A percentile compares a stretch with the other conserved stretches of the same genome.
phyloP scores from a whole-genome alignment of 2,888 invertebrate genomes.

The Disparrhopalites patrizii region DNA sequence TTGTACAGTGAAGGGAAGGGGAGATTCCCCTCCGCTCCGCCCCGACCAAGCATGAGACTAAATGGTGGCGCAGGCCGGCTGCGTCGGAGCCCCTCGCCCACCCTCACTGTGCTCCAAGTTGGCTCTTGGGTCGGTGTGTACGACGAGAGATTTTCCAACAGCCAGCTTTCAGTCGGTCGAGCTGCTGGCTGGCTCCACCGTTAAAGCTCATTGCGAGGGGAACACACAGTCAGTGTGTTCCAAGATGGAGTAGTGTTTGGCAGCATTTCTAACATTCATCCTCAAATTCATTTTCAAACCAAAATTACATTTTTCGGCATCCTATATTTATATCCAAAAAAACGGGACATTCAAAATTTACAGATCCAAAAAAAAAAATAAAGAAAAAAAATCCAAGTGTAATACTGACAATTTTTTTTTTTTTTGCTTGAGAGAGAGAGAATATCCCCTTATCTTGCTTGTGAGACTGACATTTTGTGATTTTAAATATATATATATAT shows the following conservation, averaged over 20 bases:
- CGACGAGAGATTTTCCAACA: constrained; percentile 9
- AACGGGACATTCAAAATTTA: too few species aligned
- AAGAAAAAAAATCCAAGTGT: too few species aligned
- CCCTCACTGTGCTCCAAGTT: too few species aligned
- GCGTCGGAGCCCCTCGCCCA: too few species aligned
- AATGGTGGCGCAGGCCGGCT: not conserved
- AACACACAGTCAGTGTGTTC: constrained; percentile 5
- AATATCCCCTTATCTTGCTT: too few species aligned
- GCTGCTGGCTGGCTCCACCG: constrained; percentile 14
- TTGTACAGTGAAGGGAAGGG: not conserved
- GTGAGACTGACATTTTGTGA: too few species aligned
- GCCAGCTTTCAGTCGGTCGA: constrained; percentile 7
- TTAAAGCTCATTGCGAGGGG: constrained; percentile 2
- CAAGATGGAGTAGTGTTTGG: constrained; percentile 20
- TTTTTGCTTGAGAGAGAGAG: too few species aligned
- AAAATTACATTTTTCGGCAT: not conserved
- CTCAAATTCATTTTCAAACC: not conserved
- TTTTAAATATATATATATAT: too few species aligned
- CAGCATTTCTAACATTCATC: not conserved
- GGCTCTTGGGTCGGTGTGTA: not conserved
- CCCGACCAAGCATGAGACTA: not conserved
- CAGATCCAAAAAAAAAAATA: too few species aligned
- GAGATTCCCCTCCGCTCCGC: not conserved
- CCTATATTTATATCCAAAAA: not conserved
- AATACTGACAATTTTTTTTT: too few species aligned